Percentiles rank a stretch among this genome's conserved stretches.
Conservation (phyloP, 2,797 vertebrate species). For the Setipinna tenuifilis region DNA sequence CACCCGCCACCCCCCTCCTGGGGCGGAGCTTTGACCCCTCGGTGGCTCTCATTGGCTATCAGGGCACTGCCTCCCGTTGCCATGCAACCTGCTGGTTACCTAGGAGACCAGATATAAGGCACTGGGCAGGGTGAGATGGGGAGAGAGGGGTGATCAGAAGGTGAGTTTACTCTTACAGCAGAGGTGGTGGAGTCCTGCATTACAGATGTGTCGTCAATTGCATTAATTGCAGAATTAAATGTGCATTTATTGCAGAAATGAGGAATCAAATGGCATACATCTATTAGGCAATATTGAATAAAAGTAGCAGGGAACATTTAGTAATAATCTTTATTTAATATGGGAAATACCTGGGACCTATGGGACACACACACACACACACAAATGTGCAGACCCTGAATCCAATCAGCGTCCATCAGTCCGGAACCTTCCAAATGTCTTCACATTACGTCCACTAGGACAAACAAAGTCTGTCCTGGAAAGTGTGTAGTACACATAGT, state of each 20-base stretch:
- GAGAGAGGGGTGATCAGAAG: slow-evolving; percentile 28
- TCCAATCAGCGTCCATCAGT: background rate
- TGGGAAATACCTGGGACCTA: too few species aligned
- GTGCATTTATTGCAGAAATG: background rate
- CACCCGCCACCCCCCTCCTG: too few species aligned
- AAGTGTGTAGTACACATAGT: background rate
- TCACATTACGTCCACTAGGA: background rate
- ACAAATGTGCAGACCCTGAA: background rate
- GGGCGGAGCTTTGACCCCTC: slow-evolving; percentile 26
- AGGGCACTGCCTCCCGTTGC: slow-evolving; percentile 42
- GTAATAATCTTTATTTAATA: too few species aligned
- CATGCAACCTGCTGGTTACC: slow-evolving; percentile 49
- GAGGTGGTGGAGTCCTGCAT: background rate
- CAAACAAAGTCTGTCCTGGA: background rate
- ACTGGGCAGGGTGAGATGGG: slow-evolving; percentile 8
- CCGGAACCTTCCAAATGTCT: background rate
- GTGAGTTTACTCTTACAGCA: background rate
- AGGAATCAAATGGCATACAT: background rate
- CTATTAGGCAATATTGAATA: too few species aligned
- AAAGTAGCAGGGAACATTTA: too few species aligned
- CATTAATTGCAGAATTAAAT: too few species aligned
- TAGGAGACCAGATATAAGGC: slow-evolving; percentile 44
- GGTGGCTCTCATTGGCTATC: slow-evolving; percentile 29
- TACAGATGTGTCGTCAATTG: background rate
- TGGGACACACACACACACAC: background rate